Evolutionary conservation across 2,113 vertebrate species (phyloP).

Genomic region (Platycercus adscitus): DNA sequence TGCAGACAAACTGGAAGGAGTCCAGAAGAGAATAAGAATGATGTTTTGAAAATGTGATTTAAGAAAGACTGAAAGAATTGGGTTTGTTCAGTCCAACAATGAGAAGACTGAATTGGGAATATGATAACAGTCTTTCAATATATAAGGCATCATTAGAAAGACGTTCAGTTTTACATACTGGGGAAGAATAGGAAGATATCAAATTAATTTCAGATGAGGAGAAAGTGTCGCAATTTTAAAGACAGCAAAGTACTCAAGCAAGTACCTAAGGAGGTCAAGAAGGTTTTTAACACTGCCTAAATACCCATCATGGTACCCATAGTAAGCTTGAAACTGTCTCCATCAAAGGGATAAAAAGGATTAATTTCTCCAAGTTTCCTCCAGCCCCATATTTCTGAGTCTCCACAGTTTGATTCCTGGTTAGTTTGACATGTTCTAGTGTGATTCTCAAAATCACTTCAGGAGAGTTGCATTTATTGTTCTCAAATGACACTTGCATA

Average conservation of each 20-base stretch:
- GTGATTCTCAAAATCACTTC: background rate
- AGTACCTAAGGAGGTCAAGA: background rate
- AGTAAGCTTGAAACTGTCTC: background rate
- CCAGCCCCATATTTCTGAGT: background rate
- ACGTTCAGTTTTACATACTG: slow-evolving; percentile 1
- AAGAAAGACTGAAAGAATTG: slow-evolving; percentile 21
- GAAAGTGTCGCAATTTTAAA: background rate
- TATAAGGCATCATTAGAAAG: background rate
- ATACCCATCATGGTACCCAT: background rate
- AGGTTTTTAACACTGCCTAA: background rate
- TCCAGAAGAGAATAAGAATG: slow-evolving; percentile 40
- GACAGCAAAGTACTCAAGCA: slow-evolving; percentile 13
- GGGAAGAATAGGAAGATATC: slow-evolving; percentile 32
- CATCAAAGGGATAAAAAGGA: background rate
- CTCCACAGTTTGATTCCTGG: background rate
- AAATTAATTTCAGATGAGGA: slow-evolving; percentile 1
- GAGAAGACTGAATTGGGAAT: slow-evolving; percentile 33
- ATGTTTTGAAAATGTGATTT: slow-evolving; percentile 50
- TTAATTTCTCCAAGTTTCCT: background rate
- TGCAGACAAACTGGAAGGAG: slow-evolving; percentile 28
- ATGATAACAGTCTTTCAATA: slow-evolving; percentile 9
- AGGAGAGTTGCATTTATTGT: background rate
- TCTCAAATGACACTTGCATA: background rate
- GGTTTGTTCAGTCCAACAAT: slow-evolving; percentile 6
- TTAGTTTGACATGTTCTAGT: background rate